Evolutionary conservation across 2,113 vertebrate genomes (phyloP), one percentile per base, ranked within the genome.

Genomic region (Vicugna pacos): DNA sequence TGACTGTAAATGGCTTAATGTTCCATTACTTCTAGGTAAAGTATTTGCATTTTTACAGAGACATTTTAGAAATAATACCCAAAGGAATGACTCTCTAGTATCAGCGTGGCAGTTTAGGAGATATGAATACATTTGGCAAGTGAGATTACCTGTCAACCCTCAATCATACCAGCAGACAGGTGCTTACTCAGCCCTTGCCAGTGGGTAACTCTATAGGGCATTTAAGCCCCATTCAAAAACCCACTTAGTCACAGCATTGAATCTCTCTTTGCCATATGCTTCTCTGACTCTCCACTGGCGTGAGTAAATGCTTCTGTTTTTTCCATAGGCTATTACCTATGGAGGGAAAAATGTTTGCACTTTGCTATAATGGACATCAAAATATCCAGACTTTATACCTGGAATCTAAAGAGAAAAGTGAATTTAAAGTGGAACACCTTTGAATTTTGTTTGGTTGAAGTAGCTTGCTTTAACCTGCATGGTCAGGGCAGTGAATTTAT

Each of bases 1-100:
- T 96, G 93, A 89, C 95, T 96, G 73, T 97, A 96, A 96, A 92
- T 97, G 88, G 94, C 70, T 97, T 96, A 96, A 96, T 97, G 88
- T 96, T 93, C 94, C 94, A 92, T 96, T 93, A 95, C 58, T 90
- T 95, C 87, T 90, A 97, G 87, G 79, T 90, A 97, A 96, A 97
- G 32, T 70, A 94, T 96, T 97, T 97, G 83, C 94, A 97, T 96
- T 97, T 96, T 96, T 95, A 97, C 83, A 72, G 48, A 64, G 73
- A 70, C 69, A 92, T 91, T 93, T 97, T 94, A 94, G 90, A 95
- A 96, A 73, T 90, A 96, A 96, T 86, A 92, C 94, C 62, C 94
- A 92, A 86, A 94, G 87, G 91, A 96, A 93, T 92, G 80, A 93
- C 83, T 96, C 58, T 83, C 75, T 96, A 95, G 92, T 92, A 87